Conservation (phyloP, 2,113 vertebrate species). For the Myanophis thanlyinensis region DNA sequence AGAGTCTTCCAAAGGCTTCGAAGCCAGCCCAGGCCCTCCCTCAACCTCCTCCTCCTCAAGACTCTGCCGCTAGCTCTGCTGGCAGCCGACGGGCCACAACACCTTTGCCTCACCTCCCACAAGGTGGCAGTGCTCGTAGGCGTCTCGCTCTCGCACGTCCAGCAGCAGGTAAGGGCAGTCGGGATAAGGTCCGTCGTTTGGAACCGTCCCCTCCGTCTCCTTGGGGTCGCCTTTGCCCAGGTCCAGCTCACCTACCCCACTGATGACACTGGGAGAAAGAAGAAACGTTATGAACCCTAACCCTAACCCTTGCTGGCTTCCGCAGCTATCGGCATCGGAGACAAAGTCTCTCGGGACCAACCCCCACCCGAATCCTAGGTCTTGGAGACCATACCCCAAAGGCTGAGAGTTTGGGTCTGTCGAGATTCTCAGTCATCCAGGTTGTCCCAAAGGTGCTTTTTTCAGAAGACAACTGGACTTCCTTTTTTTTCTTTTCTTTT, state of each 20-base stretch:
- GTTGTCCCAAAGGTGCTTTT: no score
- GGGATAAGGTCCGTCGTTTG: constrained; percentile 76
- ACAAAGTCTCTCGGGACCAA: not conserved
- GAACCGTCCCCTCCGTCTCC: constrained; percentile 16
- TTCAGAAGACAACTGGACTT: no score
- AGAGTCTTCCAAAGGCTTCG: no score
- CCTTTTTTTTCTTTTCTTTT: no score
- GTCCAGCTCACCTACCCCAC: constrained; percentile 89
- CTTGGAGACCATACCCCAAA: not conserved
- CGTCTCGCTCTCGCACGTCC: constrained; percentile 86
- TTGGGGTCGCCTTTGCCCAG: constrained; percentile 70
- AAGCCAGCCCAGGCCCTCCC: no score
- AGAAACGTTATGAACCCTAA: not conserved
- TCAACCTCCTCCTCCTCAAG: no score
- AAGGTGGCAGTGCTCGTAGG: constrained; percentile 86
- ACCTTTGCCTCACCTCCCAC: constrained; percentile 78
- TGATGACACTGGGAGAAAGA: constrained; percentile 80
- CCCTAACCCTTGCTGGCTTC: no score
- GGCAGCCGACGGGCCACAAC: no score
- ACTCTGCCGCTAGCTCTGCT: no score
- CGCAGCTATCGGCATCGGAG: not conserved
- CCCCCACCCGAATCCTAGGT: not conserved
- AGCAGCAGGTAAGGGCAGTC: constrained; percentile 94
- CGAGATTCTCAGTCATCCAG: no score
- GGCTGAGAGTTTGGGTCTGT: no score